Conservation (phyloP, 2,888 invertebrate species). For the Tenodera sinensis region DNA sequence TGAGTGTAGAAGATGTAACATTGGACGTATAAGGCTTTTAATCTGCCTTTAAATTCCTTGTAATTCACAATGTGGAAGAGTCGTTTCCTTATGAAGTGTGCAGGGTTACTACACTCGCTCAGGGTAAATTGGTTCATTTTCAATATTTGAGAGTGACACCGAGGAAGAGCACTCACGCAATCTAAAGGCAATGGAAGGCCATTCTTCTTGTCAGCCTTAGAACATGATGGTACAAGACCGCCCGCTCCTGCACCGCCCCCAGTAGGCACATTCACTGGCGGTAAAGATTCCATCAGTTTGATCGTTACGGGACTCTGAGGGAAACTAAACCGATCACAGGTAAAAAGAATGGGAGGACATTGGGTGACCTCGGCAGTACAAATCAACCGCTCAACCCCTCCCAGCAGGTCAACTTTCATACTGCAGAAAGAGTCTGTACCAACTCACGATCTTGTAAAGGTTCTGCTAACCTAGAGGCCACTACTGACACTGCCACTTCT, state of each 20-base stretch:
- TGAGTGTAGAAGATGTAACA: too few relatives aligned
- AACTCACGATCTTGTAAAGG: background rate
- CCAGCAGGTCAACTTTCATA: conserved; percentile 18
- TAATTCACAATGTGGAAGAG: too few relatives aligned
- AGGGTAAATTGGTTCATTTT: background rate
- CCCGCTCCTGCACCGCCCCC: conserved; percentile 6
- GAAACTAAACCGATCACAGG: conserved; percentile 16
- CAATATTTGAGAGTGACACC: background rate
- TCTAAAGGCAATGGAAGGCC: background rate
- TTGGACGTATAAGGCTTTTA: too few relatives aligned
- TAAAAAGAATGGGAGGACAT: conserved; percentile 23
- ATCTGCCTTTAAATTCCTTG: too few relatives aligned
- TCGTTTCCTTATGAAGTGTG: too few relatives aligned
- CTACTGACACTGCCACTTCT: background rate
- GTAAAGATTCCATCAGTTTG: conserved; percentile 23
- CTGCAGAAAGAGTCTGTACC: background rate
- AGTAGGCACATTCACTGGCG: conserved; percentile 14
- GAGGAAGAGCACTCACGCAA: background rate
- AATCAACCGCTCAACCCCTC: background rate
- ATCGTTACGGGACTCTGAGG: conserved; percentile 2
- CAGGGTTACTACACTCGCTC: too few relatives aligned
- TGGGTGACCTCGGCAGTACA: conserved; percentile 16
- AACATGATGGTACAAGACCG: background rate
- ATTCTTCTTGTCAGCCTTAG: background rate
- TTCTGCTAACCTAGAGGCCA: background rate